phyloP scores from a whole-genome alignment of 2,888 invertebrate genomes.

The Metalampra italica region DNA sequence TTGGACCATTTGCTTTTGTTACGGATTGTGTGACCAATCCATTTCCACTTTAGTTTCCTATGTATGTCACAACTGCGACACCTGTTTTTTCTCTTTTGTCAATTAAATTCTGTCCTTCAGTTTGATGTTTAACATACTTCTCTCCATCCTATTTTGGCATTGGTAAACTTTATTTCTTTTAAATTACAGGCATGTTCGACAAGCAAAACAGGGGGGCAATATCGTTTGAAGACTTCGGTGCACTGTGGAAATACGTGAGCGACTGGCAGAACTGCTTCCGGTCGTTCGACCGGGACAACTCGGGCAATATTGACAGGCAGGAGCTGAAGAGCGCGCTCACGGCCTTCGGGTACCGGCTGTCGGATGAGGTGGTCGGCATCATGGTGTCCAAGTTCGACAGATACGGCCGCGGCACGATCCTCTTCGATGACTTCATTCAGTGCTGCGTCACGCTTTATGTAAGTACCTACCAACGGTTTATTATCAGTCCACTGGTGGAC shows the following conservation, averaged over 20 bases:
- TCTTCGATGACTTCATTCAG: constrained; percentile 99
- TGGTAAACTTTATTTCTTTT: constrained; percentile 5
- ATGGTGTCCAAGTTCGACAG: constrained; percentile 96
- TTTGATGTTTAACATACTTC: no score
- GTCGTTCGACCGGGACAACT: constrained; percentile 94
- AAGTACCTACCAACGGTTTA: constrained; percentile 69
- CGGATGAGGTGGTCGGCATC: constrained; percentile 87
- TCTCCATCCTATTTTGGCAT: no score
- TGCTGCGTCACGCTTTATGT: constrained; percentile 96
- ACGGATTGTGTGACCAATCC: no score
- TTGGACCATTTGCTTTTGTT: no score
- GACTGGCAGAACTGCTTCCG: constrained; percentile 99
- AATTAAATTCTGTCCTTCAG: no score
- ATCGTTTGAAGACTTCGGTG: constrained; percentile 96
- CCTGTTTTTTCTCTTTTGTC: no score
- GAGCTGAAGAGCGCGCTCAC: constrained; percentile 95
- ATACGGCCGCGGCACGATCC: constrained; percentile 91
- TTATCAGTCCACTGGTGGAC: no score
- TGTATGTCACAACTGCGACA: no score
- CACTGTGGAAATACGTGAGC: constrained; percentile 98
- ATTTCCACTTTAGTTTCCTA: no score
- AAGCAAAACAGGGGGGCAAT: constrained; percentile 92
- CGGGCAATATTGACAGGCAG: constrained; percentile 93
- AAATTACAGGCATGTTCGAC: constrained; percentile 92
- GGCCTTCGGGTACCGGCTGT: constrained; percentile 93